These are phyloP conservation scores for Oegoconia quadripuncta DNA, from an alignment of 2,888 invertebrate species.

Conservation along the genomic window DNA sequence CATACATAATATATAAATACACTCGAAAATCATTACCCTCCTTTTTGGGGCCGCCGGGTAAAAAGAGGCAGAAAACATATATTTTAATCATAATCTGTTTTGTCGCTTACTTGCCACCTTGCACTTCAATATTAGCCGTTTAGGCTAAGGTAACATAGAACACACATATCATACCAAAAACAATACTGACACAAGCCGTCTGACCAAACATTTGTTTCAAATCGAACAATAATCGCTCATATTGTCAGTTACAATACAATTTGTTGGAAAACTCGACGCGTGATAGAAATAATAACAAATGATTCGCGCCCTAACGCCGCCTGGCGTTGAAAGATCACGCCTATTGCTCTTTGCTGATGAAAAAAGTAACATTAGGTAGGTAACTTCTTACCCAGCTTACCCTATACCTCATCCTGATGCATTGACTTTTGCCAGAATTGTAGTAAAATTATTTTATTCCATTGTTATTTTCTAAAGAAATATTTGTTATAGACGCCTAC, in stretches of 20 bases:
- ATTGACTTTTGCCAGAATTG: not conserved
- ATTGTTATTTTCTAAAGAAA: too few species aligned
- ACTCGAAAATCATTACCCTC: too few species aligned
- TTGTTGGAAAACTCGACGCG: conserved; percentile 74
- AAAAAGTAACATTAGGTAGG: conserved; percentile 56
- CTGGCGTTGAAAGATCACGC: conserved; percentile 79
- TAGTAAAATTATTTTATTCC: too few species aligned
- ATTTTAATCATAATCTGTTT: too few species aligned
- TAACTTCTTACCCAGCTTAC: not conserved
- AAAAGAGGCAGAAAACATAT: too few species aligned
- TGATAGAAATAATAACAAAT: conserved; percentile 79
- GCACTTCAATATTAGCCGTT: too few species aligned
- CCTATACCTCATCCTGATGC: not conserved
- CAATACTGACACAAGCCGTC: conserved; percentile 5
- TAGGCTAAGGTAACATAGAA: too few species aligned
- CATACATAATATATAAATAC: too few species aligned
- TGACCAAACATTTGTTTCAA: conserved; percentile 58
- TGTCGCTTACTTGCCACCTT: too few species aligned
- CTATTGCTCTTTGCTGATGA: conserved; percentile 73
- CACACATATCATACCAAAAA: not conserved
- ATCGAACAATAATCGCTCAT: conserved; percentile 77
- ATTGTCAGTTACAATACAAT: conserved; percentile 78
- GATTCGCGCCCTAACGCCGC: conserved; percentile 76
- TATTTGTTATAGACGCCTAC: too few species aligned
- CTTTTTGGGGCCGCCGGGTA: too few species aligned